Base-by-base conservation (phyloP, 2,888 invertebrate species). In the Gerris lacustris region DNA sequence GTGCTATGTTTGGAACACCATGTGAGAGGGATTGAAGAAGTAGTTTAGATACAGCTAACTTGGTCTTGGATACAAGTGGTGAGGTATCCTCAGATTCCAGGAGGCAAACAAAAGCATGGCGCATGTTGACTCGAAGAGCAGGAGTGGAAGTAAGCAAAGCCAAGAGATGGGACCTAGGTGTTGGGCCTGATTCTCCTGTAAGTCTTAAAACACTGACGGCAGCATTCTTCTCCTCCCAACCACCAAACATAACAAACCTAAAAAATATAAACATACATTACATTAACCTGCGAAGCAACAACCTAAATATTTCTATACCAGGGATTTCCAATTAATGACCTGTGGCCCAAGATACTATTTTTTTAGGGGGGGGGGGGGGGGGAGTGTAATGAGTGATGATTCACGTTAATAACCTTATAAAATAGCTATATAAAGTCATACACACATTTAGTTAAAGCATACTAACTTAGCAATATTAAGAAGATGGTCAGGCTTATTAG, bases 51-150 rank as follows among this genome's bases (percentile, higher is more conserved):
- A 95, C 86, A 15, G 87, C 86, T 77, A 88, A 88, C 80, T 90
- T 89, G 62, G 87, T 86, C 45, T 80, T 81, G 63, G 74, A 75
- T 67, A 75, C 75, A 6, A 76, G 75, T 9, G 75, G 73, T 9
- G 77, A 75, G 18, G 77, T 78, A 67, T 79, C 79, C 75, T 86
- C 85, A 55, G 86, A 86, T 77, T 95, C 95, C 69, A 96, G 80
- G 78, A 92, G 91, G 77, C 95, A 92, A 7, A 95, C 94, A 82
- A 96, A 95, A 0, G 92, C 90, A 77, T 89, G 88, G 44, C 89
- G 80, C 69, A 95, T 86, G 68, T 85, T 83, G 0, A 84, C 82
- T 64, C 84, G 82, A 2, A 84, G 80, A 47, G 83, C 82, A 68
- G 85, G 84, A 68, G 87, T 85, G 15, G 88, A 86, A 0, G 88